A percentile compares a stretch with the other conserved stretches of the same genome.
Conservation (phyloP, 2,113 vertebrate genomes). For the Lepus europaeus region DNA sequence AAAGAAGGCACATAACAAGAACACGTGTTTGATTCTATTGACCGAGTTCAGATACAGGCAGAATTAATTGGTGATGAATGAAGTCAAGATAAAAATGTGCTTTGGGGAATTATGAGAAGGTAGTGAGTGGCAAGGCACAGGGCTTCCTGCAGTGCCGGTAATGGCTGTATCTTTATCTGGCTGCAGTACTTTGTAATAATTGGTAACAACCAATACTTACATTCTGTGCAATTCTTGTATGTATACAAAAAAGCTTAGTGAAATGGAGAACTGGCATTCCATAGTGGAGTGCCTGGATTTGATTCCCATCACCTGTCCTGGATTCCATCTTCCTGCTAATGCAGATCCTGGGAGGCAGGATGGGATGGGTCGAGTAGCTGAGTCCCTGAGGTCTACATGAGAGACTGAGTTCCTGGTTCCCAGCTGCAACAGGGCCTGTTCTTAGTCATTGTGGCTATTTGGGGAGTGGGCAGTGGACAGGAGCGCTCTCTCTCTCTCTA, state of each 20-base stretch:
- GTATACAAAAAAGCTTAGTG: neutral
- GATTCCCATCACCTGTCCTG: too few relatives aligned
- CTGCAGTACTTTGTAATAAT: neutral
- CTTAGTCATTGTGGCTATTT: too few relatives aligned
- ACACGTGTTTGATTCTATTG: neutral
- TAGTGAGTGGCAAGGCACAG: too few relatives aligned
- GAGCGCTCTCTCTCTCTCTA: too few relatives aligned
- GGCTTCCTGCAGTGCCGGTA: neutral
- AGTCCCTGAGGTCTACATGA: too few relatives aligned
- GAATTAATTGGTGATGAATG: neutral
- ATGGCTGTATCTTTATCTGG: neutral
- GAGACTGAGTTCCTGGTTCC: too few relatives aligned
- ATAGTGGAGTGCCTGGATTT: too few relatives aligned
- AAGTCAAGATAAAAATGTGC: neutral
- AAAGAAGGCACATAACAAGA: neutral
- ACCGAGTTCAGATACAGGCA: slow-evolving; percentile 24
- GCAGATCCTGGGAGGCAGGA: too few relatives aligned
- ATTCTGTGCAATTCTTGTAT: neutral
- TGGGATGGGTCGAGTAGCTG: too few relatives aligned
- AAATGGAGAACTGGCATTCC: neutral
- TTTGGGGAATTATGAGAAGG: neutral
- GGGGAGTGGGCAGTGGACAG: too few relatives aligned
- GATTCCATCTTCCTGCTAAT: too few relatives aligned
- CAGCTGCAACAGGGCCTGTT: too few relatives aligned
- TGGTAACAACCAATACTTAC: neutral